These are phyloP conservation scores for Belgica antarctica DNA, from an alignment of 2,888 invertebrate genomes.

Conservation along the genomic window DNA sequence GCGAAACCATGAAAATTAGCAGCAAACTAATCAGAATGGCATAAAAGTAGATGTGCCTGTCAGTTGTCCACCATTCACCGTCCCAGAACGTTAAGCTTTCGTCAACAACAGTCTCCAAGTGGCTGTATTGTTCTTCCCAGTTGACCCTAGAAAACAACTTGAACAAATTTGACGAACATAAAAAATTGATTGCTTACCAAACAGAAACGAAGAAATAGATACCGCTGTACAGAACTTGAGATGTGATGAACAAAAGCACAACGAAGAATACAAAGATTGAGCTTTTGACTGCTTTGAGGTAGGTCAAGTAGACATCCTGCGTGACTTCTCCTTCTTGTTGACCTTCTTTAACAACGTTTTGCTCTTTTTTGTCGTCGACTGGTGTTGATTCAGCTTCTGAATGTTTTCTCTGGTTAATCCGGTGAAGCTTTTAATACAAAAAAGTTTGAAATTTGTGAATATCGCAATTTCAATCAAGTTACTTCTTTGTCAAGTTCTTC, in stretches of 20 bases:
- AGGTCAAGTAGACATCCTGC: slow-evolving; percentile 47
- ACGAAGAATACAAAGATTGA: slow-evolving; percentile 48
- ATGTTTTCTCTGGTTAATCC: background rate
- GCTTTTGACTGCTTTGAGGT: slow-evolving; percentile 50
- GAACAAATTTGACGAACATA: slow-evolving; percentile 9
- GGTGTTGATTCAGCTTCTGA: background rate
- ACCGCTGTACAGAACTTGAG: slow-evolving; percentile 50
- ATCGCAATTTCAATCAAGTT: slow-evolving; percentile 45
- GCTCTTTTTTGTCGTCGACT: background rate
- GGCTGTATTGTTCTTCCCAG: slow-evolving; percentile 55
- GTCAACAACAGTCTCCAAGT: background rate
- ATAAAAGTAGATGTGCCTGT: slow-evolving; percentile 60
- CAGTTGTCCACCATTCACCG: slow-evolving; percentile 53
- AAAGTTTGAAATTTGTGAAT: slow-evolving; percentile 51
- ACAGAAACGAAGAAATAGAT: slow-evolving; percentile 54
- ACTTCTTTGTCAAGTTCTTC: slow-evolving; percentile 12
- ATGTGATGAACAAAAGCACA: slow-evolving; percentile 48
- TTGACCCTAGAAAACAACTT: slow-evolving; percentile 58
- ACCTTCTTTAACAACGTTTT: slow-evolving; percentile 44
- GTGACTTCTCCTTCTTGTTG: slow-evolving; percentile 44
- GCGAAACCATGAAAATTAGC: slow-evolving; percentile 50
- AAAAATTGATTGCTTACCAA: slow-evolving; percentile 48
- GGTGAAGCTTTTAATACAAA: slow-evolving; percentile 45
- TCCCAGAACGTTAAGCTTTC: slow-evolving; percentile 29
- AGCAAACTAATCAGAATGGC: slow-evolving; percentile 57